phyloP scores from a whole-genome alignment of 2,888 invertebrate genomes.

The Parnassius glacialis region DNA sequence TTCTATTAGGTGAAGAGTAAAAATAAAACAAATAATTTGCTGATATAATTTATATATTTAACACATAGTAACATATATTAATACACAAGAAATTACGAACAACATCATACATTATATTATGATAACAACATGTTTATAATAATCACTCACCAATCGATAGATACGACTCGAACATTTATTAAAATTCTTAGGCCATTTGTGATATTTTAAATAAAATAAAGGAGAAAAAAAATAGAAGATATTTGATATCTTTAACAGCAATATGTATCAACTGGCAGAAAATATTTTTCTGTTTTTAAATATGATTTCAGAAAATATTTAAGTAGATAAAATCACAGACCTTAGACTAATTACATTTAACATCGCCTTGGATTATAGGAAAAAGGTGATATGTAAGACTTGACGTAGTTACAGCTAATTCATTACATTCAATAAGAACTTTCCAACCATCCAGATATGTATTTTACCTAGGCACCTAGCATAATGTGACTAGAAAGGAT shows the following conservation, averaged over 20 bases:
- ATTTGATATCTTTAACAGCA: constrained; percentile 69
- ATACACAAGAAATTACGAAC: constrained; percentile 60
- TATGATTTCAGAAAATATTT: constrained; percentile 63
- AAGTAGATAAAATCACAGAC: constrained; percentile 46
- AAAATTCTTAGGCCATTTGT: constrained; percentile 53
- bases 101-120: constrained; percentile 47
- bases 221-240: constrained; percentile 52
- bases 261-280: constrained; percentile 52
- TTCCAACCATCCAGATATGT: constrained; percentile 53
- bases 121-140: constrained; percentile 41
- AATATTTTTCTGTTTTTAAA: constrained; percentile 47
- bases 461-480: constrained; percentile 66
- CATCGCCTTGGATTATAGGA: constrained; percentile 34
- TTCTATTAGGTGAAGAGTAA: neutral
- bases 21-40: constrained; percentile 48
- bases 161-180: constrained; percentile 23
- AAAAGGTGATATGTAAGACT: constrained; percentile 38
- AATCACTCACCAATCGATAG: constrained; percentile 27
- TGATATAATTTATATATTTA: constrained; percentile 73
- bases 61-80: constrained; percentile 61
- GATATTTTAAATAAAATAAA: constrained; percentile 34
- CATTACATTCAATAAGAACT: constrained; percentile 24
- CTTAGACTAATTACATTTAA: constrained; percentile 48
- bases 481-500: constrained; percentile 37
- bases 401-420: neutral